A percentile compares a stretch with the other conserved stretches of the same genome.
These are phyloP conservation scores for Embiotoca jacksoni DNA, from an alignment of 2,113 vertebrate species.

Conservation along the genomic window DNA sequence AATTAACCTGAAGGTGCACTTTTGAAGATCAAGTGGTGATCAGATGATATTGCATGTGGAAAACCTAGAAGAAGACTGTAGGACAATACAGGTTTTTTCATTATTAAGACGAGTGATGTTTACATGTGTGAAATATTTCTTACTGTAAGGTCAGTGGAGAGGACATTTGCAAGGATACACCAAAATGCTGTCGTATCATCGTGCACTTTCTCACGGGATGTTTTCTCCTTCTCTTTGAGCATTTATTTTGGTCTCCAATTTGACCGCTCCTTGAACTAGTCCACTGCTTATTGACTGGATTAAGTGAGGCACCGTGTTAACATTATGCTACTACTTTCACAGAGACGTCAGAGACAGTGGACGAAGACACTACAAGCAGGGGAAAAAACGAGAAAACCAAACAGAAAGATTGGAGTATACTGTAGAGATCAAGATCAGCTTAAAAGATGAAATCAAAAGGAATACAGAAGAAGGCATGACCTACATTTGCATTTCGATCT, in stretches of 20 bases:
- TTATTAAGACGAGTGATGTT: not conserved
- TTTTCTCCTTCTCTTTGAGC: conserved; percentile 18
- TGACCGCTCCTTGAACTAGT: conserved; percentile 68
- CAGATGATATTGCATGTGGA: not conserved
- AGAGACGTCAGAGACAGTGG: conserved; percentile 48
- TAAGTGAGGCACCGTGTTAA: conserved; percentile 55
- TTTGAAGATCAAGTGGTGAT: no score
- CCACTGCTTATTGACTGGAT: conserved; percentile 70
- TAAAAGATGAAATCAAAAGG: conserved; percentile 34
- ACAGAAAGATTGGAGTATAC: conserved; percentile 7
- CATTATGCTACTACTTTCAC: conserved; percentile 48
- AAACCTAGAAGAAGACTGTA: not conserved
- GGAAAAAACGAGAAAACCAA: conserved; percentile 25
- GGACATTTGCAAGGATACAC: not conserved
- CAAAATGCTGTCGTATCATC: conserved; percentile 7
- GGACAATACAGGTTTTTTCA: not conserved
- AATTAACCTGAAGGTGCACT: no score
- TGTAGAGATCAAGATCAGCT: conserved; percentile 38
- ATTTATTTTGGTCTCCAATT: conserved; percentile 60
- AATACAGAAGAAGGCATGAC: conserved; percentile 48
- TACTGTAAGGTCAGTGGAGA: not conserved
- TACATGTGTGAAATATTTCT: conserved; percentile 10
- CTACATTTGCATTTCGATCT: conserved; percentile 55
- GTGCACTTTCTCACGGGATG: conserved; percentile 56
- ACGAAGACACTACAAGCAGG: conserved; percentile 12